Evolutionary conservation across 92 coral and sea anemone species (phyloP), one percentile per base, ranked within the genome.

Genomic region (Actinostola sp.): DNA sequence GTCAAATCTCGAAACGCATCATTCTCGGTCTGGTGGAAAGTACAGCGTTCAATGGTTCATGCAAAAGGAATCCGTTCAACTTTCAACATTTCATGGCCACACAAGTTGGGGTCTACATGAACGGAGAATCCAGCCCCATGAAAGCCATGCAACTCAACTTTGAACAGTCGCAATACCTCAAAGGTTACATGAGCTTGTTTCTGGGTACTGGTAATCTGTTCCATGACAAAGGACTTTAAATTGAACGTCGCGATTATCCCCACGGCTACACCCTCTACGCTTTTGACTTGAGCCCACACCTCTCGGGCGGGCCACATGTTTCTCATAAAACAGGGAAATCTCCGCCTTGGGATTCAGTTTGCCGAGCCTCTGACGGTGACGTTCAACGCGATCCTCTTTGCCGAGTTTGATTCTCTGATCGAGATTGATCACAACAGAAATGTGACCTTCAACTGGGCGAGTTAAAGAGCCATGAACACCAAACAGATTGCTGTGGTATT

Each of bases 1-100:
- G 82, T 21, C 67, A 76, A 9, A 42, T 77, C 26, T 80, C 89
- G 13, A 83, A 68, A 55, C 67, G 73, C 31, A 21, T 83, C 30
- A 71, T 83, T 41, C 27, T 76, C 16, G 79, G 71, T 23, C 27
- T 83, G 30, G 88, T 76, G 14, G 88, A 83, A 36, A 70, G 53
- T 25, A 66, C 44, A 9, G 83, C 88, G 4, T 76, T 61, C 33
- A 82, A 75, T 56, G 88, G 88, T 1, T 62, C 62, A 0, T 81
- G 51, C 44, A 41, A 46, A 21, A 64, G 59, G 53, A 81, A 73
- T 49, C 86, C 86, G 0, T 81, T 49, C 38, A 55, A 66, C 76
- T 81, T 73, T 64, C 78, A 77, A 24, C 77, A 83, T 34, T 71
- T 74, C 62, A 56, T 76, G 20, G 54, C 64, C 2, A 53, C 75